These are phyloP conservation scores for Caenorhabditis virilis DNA, from an alignment of 2,888 invertebrate species.

Conservation along the genomic window DNA sequence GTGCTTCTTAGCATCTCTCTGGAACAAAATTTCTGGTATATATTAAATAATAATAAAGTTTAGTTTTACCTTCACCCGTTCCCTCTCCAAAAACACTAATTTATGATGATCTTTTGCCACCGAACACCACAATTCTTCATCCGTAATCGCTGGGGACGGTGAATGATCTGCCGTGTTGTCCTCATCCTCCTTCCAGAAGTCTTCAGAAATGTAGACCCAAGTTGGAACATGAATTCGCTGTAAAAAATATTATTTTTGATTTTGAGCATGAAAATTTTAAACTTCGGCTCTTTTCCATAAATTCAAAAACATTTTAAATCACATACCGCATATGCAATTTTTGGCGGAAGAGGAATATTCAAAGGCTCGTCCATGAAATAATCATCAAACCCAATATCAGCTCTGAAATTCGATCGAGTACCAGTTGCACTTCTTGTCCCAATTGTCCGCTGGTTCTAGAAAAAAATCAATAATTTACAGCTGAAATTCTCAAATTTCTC, in stretches of 20 bases:
- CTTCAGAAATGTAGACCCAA: conserved; percentile 10
- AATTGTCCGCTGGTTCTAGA: background rate
- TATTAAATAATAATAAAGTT: too few species aligned
- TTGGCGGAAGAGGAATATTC: conserved; percentile 1
- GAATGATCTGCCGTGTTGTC: background rate
- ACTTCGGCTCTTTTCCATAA: too few species aligned
- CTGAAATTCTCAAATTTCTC: conserved; percentile 1
- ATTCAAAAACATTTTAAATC: too few species aligned
- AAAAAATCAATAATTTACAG: too few species aligned
- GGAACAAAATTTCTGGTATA: too few species aligned
- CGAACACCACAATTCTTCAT: background rate
- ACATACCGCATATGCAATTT: conserved; percentile 8
- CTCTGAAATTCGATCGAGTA: background rate
- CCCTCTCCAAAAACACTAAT: conserved; percentile 19
- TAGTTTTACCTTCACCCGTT: conserved; percentile 11
- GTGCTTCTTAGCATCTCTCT: conserved; percentile 7
- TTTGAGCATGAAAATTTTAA: too few species aligned
- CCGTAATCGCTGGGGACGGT: background rate
- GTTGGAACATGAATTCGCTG: conserved; percentile 15
- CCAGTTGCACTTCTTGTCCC: background rate
- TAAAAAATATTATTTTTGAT: too few species aligned
- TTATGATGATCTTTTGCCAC: conserved; percentile 27
- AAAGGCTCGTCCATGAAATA: conserved; percentile 4
- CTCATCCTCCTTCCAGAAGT: conserved; percentile 9
- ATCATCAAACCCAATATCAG: background rate